Percentiles rank a stretch among this genome's conserved stretches.
phyloP scores from a whole-genome alignment of 2,113 vertebrate genomes.

The Ceratotherium simum region DNA sequence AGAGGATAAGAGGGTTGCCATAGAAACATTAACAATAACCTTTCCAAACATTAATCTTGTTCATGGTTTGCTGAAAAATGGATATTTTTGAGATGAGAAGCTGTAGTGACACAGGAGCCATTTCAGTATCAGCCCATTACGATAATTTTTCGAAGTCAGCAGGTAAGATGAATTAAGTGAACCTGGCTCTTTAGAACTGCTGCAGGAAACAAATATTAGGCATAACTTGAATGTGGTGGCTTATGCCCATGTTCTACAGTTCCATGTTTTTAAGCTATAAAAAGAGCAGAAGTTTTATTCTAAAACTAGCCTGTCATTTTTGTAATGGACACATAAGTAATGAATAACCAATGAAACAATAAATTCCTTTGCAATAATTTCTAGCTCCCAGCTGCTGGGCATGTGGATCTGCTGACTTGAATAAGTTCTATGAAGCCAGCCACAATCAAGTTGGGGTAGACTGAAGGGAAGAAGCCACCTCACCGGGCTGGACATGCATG shows the following conservation, averaged over 20 bases:
- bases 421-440: not conserved
- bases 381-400: not conserved
- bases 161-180: constrained; percentile 19
- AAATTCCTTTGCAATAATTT: not conserved
- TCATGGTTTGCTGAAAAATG: not conserved
- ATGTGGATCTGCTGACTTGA: not conserved
- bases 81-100: not conserved
- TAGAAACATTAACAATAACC: not conserved
- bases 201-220: not conserved
- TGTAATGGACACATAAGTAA: constrained; percentile 18
- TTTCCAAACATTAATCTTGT: not conserved
- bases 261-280: constrained; percentile 30
- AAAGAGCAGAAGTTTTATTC: not conserved
- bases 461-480: not conserved
- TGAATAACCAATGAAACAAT: constrained; percentile 43
- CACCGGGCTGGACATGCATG: not conserved
- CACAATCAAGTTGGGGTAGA: constrained; percentile 1
- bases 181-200: not conserved
- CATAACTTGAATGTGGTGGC: not conserved
- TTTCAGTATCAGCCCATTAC: not conserved
- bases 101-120: not conserved
- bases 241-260: constrained; percentile 3
- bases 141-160: not conserved
- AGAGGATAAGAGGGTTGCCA: not conserved
- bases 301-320: constrained; percentile 31